Evolutionary conservation across 2,888 invertebrate genomes (phyloP).

Genomic region (Zhuqinia jingwanae): DNA sequence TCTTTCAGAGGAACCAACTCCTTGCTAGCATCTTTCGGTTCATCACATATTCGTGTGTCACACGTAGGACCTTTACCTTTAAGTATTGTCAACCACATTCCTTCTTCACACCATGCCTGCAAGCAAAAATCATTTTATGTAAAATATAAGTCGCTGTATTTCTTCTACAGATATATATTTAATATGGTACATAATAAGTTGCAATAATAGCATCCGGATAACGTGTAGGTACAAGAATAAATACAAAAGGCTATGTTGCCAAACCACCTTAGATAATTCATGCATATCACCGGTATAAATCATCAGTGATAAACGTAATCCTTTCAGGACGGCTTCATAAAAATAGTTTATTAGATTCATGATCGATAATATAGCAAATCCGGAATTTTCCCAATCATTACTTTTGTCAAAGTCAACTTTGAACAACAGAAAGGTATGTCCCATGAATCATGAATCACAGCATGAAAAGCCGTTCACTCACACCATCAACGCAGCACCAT

Average conservation of each 20-base stretch:
- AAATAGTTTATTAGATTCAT: too few species aligned
- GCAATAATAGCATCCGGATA: too few species aligned
- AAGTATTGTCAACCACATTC: constrained; percentile 56
- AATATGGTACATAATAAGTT: too few species aligned
- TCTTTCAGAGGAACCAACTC: constrained; percentile 55
- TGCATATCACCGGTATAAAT: too few species aligned
- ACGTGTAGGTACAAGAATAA: too few species aligned
- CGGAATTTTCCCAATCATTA: background rate
- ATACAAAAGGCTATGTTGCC: too few species aligned
- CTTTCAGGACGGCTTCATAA: too few species aligned
- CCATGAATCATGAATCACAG: constrained; percentile 11
- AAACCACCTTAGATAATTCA: too few species aligned
- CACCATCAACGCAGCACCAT: background rate
- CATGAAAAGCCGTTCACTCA: constrained; percentile 1
- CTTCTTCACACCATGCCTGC: constrained; percentile 60
- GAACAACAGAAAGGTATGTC: background rate
- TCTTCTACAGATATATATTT: too few species aligned
- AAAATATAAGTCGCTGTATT: too few species aligned
- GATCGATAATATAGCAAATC: too few species aligned
- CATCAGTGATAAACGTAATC: too few species aligned
- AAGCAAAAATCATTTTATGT: constrained; percentile 13
- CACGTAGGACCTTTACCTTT: constrained; percentile 41
- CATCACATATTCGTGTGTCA: constrained; percentile 12
- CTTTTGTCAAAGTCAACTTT: background rate
- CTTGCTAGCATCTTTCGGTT: background rate